Evolutionary conservation across 2,797 vertebrate genomes (phyloP).

Genomic region (Hemibagrus guttatus): DNA sequence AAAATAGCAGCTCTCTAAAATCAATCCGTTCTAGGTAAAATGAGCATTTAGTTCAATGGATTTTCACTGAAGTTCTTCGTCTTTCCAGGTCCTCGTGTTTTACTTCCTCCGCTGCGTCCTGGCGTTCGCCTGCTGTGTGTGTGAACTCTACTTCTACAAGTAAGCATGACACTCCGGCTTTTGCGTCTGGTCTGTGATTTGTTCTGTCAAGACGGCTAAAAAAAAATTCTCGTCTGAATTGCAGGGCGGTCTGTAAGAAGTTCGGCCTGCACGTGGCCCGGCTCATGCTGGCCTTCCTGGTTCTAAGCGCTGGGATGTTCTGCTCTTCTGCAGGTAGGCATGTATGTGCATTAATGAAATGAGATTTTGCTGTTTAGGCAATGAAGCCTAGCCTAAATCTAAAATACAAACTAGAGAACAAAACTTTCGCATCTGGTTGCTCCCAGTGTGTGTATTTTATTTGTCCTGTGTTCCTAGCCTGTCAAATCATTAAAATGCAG

Average conservation of each 20-base stretch:
- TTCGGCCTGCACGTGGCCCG: constrained; percentile 96
- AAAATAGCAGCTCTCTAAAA: neutral
- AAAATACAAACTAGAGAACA: neutral
- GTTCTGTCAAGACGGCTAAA: neutral
- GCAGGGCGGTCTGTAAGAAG: constrained; percentile 96
- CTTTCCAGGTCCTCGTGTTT: constrained; percentile 91
- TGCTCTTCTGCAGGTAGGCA: constrained; percentile 90
- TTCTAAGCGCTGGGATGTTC: constrained; percentile 97
- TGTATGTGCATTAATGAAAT: neutral
- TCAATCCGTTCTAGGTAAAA: neutral
- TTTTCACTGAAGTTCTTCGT: neutral
- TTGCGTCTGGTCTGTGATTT: neutral
- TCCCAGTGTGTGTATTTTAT: neutral
- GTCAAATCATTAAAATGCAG: neutral
- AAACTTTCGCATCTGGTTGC: neutral
- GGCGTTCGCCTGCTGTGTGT: constrained; percentile 94
- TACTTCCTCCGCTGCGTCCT: constrained; percentile 96
- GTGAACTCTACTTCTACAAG: constrained; percentile 99
- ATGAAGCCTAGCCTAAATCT: too few relatives aligned
- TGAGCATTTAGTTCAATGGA: neutral
- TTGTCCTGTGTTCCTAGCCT: neutral
- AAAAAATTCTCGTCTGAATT: constrained; percentile 37
- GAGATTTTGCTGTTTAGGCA: too few relatives aligned
- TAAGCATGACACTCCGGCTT: constrained; percentile 70
- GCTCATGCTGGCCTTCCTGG: constrained; percentile 93